Percentiles rank a stretch among this genome's conserved stretches.
Conservation (phyloP, 2,888 invertebrate genomes). For the Cataglyphis livida region DNA sequence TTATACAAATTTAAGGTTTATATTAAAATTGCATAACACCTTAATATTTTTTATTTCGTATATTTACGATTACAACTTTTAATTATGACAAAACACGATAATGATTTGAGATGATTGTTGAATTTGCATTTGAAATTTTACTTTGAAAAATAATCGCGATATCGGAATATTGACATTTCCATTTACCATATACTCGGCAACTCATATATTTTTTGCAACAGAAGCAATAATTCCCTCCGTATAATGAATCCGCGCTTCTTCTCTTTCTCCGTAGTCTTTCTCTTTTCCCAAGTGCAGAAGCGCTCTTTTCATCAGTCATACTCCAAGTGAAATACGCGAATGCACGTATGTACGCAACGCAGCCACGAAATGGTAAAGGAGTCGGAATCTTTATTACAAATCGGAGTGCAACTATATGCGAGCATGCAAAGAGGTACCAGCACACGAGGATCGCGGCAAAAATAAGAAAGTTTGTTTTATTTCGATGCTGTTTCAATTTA, state of each 20-base stretch:
- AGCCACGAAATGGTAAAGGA: conserved; percentile 31
- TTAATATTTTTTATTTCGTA: not conserved
- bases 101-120: not conserved
- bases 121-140: conserved; percentile 6
- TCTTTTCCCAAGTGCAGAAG: not conserved
- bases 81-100: not conserved
- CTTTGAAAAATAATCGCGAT: not conserved
- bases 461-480: conserved; percentile 65
- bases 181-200: conserved; percentile 18
- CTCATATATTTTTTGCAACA: conserved; percentile 41
- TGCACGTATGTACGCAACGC: conserved; percentile 5
- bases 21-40: not conserved
- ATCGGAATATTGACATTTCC: conserved; percentile 33
- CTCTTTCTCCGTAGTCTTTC: not conserved
- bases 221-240: conserved; percentile 13
- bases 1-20: not conserved
- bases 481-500: conserved; percentile 77
- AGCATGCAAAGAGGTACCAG: not conserved
- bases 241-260: conserved; percentile 2
- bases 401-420: conserved; percentile 39
- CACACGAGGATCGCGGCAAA: conserved; percentile 10
- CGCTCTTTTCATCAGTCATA: conserved; percentile 34
- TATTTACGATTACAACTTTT: not conserved
- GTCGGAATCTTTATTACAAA: conserved; percentile 54
- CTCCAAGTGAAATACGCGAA: conserved; percentile 18